Base-by-base conservation (phyloP, 2,888 invertebrate genomes). In the Lingula anatina region DNA sequence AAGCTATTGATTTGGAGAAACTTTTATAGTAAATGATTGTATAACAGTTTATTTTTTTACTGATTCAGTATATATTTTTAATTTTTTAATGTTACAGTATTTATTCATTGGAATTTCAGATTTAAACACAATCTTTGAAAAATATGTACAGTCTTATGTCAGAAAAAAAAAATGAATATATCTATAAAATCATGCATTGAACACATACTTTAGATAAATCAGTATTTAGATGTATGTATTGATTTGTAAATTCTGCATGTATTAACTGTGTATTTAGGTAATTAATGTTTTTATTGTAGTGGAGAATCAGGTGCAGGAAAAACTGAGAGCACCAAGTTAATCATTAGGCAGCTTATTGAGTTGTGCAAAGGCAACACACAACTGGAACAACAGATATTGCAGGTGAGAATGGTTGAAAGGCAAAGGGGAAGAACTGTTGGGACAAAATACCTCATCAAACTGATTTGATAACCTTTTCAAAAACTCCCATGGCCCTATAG, bases 221-320 rank as follows among this genome's bases (percentile, higher is more conserved):
- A n/a, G n/a, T n/a, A n/a, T n/a, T n/a, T n/a, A n/a, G n/a, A n/a
- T n/a, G n/a, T n/a, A n/a, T n/a, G n/a, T n/a, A n/a, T n/a, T n/a
- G n/a, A n/a, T n/a, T n/a, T n/a, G n/a, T n/a, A n/a, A n/a, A n/a
- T n/a, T n/a, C n/a, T n/a, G n/a, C n/a, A n/a, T n/a, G n/a, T n/a
- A n/a, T n/a, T n/a, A n/a, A n/a, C n/a, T n/a, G n/a, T n/a, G n/a
- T n/a, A n/a, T n/a, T n/a, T n/a, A 39, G 39, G 39, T 39, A 9
- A 7, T 9, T 18, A n/a, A 39, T n/a, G 15, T 7, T 18, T 39
- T 18, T 41, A 23, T 54, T 53, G 28, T 56, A 73, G 75, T 59
- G 75, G 75, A 3, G 75, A 75, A 53, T 71, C 71, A 58, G 75
- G 75, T 24, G 71, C 73, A 4, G 75, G 75, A 1, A 75, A 75